Percentiles rank a stretch among this genome's conserved stretches.
Conservation (phyloP, 2,888 invertebrate species). For the Sceliomorpha sp. region DNA sequence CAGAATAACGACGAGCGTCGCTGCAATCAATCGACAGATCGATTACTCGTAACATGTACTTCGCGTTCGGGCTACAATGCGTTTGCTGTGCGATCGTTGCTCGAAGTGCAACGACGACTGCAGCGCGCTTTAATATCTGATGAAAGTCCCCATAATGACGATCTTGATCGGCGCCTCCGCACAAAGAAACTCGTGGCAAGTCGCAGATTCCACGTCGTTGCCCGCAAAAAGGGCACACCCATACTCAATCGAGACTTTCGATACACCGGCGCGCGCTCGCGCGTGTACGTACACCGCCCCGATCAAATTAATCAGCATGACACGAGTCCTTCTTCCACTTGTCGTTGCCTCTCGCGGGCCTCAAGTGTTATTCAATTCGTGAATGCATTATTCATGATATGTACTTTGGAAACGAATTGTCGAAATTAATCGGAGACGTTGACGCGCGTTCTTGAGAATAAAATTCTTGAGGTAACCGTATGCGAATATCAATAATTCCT, state of each 20-base stretch:
- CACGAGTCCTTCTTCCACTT: slow-evolving; percentile 59
- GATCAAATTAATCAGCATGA: slow-evolving; percentile 69
- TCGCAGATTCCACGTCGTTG: slow-evolving; percentile 39
- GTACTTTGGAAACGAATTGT: no score
- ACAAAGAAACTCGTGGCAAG: slow-evolving; percentile 40
- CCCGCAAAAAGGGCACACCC: slow-evolving; percentile 43
- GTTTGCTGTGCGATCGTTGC: slow-evolving; percentile 32
- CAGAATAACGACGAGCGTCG: slow-evolving; percentile 32
- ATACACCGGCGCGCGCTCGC: no score
- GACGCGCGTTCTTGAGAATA: no score
- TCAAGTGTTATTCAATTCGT: slow-evolving; percentile 38
- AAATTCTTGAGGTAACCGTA: no score
- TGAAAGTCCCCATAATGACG: slow-evolving; percentile 48
- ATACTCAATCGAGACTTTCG: slow-evolving; percentile 45
- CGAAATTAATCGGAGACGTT: no score
- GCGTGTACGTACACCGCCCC: slow-evolving; percentile 27
- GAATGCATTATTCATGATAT: no score
- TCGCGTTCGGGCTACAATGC: slow-evolving; percentile 29
- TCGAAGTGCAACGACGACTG: slow-evolving; percentile 21
- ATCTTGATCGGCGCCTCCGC: slow-evolving; percentile 47
- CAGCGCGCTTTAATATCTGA: slow-evolving; percentile 45
- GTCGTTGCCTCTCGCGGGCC: slow-evolving; percentile 47
- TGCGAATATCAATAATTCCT: no score
- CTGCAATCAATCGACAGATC: slow-evolving; percentile 40
- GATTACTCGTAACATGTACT: slow-evolving; percentile 37